Evolutionary conservation across 37 sponge, comb jelly and placozoan genomes (phyloP).

Genomic region (Chondrilla cf. caribensis): DNA sequence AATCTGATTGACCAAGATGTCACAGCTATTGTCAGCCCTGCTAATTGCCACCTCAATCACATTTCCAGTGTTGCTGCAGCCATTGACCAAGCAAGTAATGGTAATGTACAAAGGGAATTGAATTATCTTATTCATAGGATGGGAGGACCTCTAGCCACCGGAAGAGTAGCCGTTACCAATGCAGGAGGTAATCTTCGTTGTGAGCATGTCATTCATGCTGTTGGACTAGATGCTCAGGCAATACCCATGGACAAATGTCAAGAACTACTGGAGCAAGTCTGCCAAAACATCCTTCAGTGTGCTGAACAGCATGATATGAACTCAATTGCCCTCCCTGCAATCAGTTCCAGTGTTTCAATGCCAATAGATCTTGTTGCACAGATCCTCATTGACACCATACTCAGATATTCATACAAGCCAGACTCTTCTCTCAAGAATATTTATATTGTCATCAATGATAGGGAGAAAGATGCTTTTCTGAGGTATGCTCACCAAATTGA

Average conservation of each 20-base stretch:
- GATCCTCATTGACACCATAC: conserved; percentile 36
- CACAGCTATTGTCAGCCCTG: conserved; percentile 66
- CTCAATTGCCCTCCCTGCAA: conserved; percentile 70
- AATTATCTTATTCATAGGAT: background rate
- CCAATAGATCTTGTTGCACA: conserved; percentile 5
- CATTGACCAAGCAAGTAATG: conserved; percentile 44
- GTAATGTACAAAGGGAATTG: conserved; percentile 34
- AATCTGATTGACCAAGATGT: conserved; percentile 47
- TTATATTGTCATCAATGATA: conserved; percentile 64
- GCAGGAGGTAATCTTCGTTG: conserved; percentile 63
- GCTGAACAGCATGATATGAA: conserved; percentile 23
- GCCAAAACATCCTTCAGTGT: conserved; percentile 4
- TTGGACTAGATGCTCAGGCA: conserved; percentile 36
- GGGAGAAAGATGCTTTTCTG: background rate
- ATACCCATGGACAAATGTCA: conserved; percentile 6
- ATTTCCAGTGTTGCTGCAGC: conserved; percentile 66
- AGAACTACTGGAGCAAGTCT: conserved; percentile 19
- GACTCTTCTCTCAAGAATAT: conserved; percentile 46
- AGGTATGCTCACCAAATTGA: background rate
- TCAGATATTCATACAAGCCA: conserved; percentile 15
- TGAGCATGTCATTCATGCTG: conserved; percentile 63
- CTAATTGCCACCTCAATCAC: conserved; percentile 48
- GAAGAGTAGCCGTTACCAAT: conserved; percentile 37
- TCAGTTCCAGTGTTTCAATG: conserved; percentile 70
- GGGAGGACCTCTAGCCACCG: conserved; percentile 26